Conservation (phyloP, 2,113 vertebrate genomes). For the Macaca nemestrina region DNA sequence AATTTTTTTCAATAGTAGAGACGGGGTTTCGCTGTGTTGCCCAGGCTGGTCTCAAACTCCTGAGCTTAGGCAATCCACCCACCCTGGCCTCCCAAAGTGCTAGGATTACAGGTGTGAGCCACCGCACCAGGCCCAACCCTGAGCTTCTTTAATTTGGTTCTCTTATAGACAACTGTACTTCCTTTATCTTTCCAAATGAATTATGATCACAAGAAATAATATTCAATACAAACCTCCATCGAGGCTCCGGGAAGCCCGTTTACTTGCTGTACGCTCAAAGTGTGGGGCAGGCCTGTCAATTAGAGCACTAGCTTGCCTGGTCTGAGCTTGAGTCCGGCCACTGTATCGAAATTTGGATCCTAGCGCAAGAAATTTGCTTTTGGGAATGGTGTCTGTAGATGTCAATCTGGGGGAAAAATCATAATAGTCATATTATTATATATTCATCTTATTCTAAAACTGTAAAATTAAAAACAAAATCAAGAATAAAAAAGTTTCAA, state of each 20-base stretch:
- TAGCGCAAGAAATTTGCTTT: constrained; percentile 93
- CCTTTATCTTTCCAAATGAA: constrained; percentile 5
- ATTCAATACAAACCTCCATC: constrained; percentile 91
- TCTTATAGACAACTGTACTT: not conserved
- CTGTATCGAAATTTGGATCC: constrained; percentile 99
- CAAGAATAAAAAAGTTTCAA: constrained; percentile 22
- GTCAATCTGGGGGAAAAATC: constrained; percentile 87
- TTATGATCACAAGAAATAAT: not conserved
- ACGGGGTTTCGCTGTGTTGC: too few relatives aligned
- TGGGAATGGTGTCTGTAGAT: constrained; percentile 95
- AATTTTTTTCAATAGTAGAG: too few relatives aligned
- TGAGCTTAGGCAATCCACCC: too few relatives aligned
- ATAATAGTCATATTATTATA: constrained; percentile 6
- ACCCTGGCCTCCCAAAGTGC: too few relatives aligned
- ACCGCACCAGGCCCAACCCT: not conserved
- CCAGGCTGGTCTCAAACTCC: too few relatives aligned
- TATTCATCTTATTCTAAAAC: not conserved
- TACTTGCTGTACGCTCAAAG: constrained; percentile 96
- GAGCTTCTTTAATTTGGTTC: constrained; percentile 2
- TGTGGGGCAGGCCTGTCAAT: constrained; percentile 95
- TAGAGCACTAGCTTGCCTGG: constrained; percentile 95
- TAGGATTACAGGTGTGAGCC: too few relatives aligned
- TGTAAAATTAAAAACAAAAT: constrained; percentile 52
- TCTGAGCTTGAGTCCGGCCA: constrained; percentile 97
- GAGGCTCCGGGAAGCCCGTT: constrained; percentile 94